Percentiles rank a stretch among this genome's conserved stretches.
phyloP scores from a whole-genome alignment of 2,113 vertebrate genomes.

The Octodon degus region DNA sequence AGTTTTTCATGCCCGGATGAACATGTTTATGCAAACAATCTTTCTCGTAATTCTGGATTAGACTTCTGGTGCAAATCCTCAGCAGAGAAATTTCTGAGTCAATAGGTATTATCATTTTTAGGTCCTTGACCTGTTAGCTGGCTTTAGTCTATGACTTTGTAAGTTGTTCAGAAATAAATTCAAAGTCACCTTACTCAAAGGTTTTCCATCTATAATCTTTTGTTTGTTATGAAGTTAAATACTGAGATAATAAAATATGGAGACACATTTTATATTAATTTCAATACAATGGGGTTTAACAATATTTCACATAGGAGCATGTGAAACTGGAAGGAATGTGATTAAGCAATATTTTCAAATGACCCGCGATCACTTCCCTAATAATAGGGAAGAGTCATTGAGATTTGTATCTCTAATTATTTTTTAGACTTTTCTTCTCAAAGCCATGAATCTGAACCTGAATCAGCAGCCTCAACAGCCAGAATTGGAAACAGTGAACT shows the following conservation, averaged over 20 bases:
- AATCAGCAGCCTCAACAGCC: conserved; percentile 51
- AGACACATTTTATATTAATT: conserved; percentile 45
- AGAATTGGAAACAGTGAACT: conserved; percentile 48
- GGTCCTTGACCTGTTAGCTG: background rate
- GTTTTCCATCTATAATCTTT: conserved; percentile 42
- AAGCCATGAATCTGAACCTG: conserved; percentile 61
- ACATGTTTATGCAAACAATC: conserved; percentile 8
- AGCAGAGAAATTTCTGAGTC: conserved; percentile 41
- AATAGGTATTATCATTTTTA: conserved; percentile 37
- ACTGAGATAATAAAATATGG: conserved; percentile 27
- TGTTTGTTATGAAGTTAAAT: conserved; percentile 47
- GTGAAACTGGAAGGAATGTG: conserved; percentile 57
- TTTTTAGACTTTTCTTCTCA: conserved; percentile 58
- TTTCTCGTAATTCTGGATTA: conserved; percentile 12
- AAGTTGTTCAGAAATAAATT: conserved; percentile 22
- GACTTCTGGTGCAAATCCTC: conserved; percentile 21
- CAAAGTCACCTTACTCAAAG: background rate
- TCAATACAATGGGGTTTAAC: conserved; percentile 50
- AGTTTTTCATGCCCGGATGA: conserved; percentile 19
- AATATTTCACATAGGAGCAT: conserved; percentile 30
- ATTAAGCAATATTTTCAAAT: conserved; percentile 74
- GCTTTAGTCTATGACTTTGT: conserved; percentile 6
- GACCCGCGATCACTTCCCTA: conserved; percentile 58
- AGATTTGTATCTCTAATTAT: conserved; percentile 77
- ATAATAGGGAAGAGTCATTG: conserved; percentile 61